Base-by-base conservation (phyloP, 1,140 invertebrate species). In the Anastrepha ludens region DNA sequence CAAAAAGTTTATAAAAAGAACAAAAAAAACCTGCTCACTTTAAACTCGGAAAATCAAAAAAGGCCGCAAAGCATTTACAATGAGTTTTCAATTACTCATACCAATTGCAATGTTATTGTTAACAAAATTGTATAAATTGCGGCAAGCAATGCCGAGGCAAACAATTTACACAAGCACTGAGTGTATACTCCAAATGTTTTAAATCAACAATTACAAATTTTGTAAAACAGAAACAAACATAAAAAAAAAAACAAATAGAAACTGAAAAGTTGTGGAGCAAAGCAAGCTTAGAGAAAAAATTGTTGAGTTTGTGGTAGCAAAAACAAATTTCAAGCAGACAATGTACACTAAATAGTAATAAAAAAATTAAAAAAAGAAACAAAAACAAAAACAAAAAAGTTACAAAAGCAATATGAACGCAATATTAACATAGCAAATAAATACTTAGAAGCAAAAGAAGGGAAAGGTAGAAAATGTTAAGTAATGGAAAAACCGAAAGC, bases 131-230 rank as follows among this genome's bases (percentile, higher is more conserved):
- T 81, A 55, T 29, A 81, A 58, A 55, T 55, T 81, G 74, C 55
- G 74, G 74, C 47, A 81, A 50, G 47, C 74, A 55, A 81, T 50
- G 17, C 47, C 41, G 47, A 50, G 74, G 74, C 55, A 81, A 50
- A 81, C 44, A 81, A 81, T 81, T 81, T 81, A 58, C 74, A 81
- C 74, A 81, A 81, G 17, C 74, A 41, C 29, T n/a, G 74, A 81
- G 74, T 81, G 17, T 9, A 20, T 55, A n/a, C 74, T 55, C 44
- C 74, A 81, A 81, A 81, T 81, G 74, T 55, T 81, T 81, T 81
- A 81, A 81, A 81, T 81, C 50, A 81, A 81, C 74, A 81, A 81
- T 81, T 81, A 81, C 74, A 81, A 81, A 81, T 81, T 81, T 81
- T 50, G 47, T 55, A 55, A 50, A 81, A 81, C 44, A 81, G 64